A percentile compares a stretch with the other conserved stretches of the same genome.
Evolutionary conservation across 1,140 invertebrate species (phyloP).

Genomic region (Drosophila repleta): DNA sequence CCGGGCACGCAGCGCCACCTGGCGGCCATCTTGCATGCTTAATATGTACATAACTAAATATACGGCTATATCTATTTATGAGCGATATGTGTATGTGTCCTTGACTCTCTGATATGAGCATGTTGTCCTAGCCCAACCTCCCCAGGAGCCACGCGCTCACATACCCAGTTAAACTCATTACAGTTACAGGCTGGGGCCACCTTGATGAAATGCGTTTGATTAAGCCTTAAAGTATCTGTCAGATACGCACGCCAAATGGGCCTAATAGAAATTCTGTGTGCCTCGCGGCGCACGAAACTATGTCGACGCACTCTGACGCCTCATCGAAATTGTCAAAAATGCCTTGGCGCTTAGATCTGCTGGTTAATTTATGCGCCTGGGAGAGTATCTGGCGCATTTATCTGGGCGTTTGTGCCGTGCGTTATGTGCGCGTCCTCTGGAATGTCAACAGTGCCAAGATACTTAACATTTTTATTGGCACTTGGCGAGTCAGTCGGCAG

Average conservation of each 20-base stretch:
- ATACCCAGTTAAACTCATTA: constrained; percentile 71
- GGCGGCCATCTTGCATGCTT: constrained; percentile 43
- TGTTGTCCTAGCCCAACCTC: constrained; percentile 35
- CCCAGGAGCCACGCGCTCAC: constrained; percentile 18
- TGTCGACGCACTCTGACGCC: constrained; percentile 50
- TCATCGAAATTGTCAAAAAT: constrained; percentile 69
- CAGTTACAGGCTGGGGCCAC: constrained; percentile 40
- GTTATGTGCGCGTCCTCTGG: constrained; percentile 38
- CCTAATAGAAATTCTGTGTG: constrained; percentile 25
- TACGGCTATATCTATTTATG: constrained; percentile 24
- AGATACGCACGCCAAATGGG: constrained; percentile 25
- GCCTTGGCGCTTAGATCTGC: constrained; percentile 51
- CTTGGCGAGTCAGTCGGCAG: constrained; percentile 66
- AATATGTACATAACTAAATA: constrained; percentile 5
- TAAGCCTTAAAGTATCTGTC: constrained; percentile 40
- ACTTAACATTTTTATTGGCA: constrained; percentile 84
- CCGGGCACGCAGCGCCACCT: constrained; percentile 32
- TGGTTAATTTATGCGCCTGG: constrained; percentile 56
- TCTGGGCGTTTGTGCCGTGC: constrained; percentile 54
- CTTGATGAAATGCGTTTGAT: constrained; percentile 43
- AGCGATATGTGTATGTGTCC: constrained; percentile 27
- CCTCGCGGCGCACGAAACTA: constrained; percentile 33
- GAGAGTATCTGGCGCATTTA: constrained; percentile 60
- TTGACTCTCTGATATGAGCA: constrained; percentile 60
- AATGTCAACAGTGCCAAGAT: constrained; percentile 78